phyloP scores from a whole-genome alignment of 2,113 vertebrate genomes.

The Upupa epops region DNA sequence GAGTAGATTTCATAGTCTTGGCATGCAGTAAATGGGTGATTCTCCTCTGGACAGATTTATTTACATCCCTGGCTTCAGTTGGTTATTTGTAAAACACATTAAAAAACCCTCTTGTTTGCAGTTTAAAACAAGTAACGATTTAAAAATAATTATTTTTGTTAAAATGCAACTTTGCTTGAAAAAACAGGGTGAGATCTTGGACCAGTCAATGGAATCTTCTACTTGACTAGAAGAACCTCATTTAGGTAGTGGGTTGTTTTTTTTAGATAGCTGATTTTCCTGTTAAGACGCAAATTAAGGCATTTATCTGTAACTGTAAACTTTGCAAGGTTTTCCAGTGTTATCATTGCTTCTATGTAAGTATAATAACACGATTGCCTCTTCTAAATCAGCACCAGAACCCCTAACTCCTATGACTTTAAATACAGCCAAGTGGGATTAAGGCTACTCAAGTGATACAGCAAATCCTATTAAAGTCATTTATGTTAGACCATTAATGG shows the following conservation, averaged over 20 bases:
- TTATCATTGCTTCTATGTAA: neutral
- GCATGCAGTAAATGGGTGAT: neutral
- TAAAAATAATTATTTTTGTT: neutral
- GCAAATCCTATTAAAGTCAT: slow-evolving; percentile 7
- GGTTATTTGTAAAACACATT: neutral
- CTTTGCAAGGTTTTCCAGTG: neutral
- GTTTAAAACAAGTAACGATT: neutral
- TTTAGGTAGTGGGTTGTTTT: too few relatives aligned
- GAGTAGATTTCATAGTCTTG: neutral
- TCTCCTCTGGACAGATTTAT: neutral
- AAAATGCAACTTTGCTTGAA: neutral
- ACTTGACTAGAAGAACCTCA: neutral
- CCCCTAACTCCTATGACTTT: neutral
- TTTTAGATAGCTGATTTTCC: neutral
- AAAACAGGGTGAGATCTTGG: neutral
- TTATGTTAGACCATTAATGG: neutral
- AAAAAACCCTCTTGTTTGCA: neutral
- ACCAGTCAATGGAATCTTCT: neutral
- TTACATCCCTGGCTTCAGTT: neutral
- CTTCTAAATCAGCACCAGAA: neutral
- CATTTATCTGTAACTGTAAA: neutral
- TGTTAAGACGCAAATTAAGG: neutral
- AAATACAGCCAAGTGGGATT: neutral
- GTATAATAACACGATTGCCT: neutral
- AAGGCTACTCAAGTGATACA: neutral